Conservation (phyloP, 1,140 invertebrate species). For the Drosophila pseudoobscura region DNA sequence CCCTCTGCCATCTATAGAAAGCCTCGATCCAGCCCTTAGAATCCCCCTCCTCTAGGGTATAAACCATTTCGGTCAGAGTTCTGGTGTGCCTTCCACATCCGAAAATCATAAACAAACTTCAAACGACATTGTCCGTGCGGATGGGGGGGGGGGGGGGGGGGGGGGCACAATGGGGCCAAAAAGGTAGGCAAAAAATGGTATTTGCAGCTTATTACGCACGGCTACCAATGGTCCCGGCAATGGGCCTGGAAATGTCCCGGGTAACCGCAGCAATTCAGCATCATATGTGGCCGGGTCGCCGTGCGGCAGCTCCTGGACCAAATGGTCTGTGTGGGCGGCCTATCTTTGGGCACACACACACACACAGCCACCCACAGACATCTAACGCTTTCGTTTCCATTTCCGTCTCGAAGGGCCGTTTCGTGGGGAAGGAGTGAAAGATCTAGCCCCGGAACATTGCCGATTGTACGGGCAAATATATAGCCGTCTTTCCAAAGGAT, state of each 20-base stretch:
- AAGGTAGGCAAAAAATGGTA: slow-evolving; percentile 32
- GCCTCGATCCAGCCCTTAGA: no score
- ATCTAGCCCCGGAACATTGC: neutral
- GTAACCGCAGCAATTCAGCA: slow-evolving; percentile 71
- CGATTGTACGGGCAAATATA: slow-evolving; percentile 68
- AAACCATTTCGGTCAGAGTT: neutral
- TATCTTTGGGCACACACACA: slow-evolving; percentile 11
- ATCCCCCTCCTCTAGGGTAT: no score
- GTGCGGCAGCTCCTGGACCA: slow-evolving; percentile 28
- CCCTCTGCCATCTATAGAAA: no score
- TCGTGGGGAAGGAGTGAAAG: slow-evolving; percentile 15
- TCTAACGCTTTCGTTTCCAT: slow-evolving; percentile 35
- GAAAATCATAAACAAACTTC: slow-evolving; percentile 83
- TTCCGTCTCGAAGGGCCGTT: slow-evolving; percentile 25
- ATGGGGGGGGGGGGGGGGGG: slow-evolving; percentile 43
- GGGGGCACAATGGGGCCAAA: slow-evolving; percentile 54
- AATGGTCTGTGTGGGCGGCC: slow-evolving; percentile 26
- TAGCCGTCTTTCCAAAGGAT: slow-evolving; percentile 42
- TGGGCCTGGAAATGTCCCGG: slow-evolving; percentile 16
- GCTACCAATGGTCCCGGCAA: slow-evolving; percentile 31
- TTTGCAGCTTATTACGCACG: slow-evolving; percentile 72
- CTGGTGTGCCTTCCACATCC: slow-evolving; percentile 61
- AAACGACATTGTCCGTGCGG: slow-evolving; percentile 43
- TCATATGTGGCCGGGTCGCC: slow-evolving; percentile 48
- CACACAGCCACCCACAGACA: slow-evolving; percentile 6